Percentiles rank a stretch among this genome's conserved stretches.
These are phyloP conservation scores for Priocnemis perturbator DNA, from an alignment of 2,888 invertebrate species.

Conservation along the genomic window DNA sequence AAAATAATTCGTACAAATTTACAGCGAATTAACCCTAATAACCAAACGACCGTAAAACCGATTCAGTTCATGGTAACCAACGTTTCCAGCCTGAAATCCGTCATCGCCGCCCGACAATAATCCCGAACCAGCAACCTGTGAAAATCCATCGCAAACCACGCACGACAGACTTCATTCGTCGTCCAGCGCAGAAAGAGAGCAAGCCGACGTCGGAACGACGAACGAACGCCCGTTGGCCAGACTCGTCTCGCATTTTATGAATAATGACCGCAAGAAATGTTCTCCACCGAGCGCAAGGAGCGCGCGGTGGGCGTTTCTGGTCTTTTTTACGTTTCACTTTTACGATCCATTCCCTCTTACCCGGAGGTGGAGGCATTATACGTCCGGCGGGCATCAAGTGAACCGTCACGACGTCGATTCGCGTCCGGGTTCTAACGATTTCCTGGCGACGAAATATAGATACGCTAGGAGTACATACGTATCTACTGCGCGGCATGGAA, in stretches of 20 bases:
- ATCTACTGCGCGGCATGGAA: too few species aligned
- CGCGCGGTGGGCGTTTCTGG: slow-evolving; percentile 58
- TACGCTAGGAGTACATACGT: too few species aligned
- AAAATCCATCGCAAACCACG: too few species aligned
- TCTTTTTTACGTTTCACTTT: slow-evolving; percentile 56
- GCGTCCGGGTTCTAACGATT: slow-evolving; percentile 56
- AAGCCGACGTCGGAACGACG: not conserved
- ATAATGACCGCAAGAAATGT: slow-evolving; percentile 59
- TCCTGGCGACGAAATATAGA: slow-evolving; percentile 49
- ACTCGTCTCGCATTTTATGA: slow-evolving; percentile 16
- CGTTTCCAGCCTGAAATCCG: too few species aligned
- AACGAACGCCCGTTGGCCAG: not conserved
- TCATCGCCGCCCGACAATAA: too few species aligned
- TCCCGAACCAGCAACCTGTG: too few species aligned
- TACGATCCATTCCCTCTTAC: slow-evolving; percentile 52
- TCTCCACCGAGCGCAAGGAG: slow-evolving; percentile 31
- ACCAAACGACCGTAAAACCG: too few species aligned
- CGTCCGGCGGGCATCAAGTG: slow-evolving; percentile 60
- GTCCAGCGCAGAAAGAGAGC: not conserved
- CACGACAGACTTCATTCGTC: too few species aligned
- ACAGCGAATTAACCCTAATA: too few species aligned
- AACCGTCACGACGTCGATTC: slow-evolving; percentile 54
- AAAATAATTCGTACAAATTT: too few species aligned
- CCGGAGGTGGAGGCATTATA: slow-evolving; percentile 44
- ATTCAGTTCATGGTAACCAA: too few species aligned